Evolutionary conservation across 2,888 invertebrate species (phyloP).

Genomic region (Galerucella pusilla): DNA sequence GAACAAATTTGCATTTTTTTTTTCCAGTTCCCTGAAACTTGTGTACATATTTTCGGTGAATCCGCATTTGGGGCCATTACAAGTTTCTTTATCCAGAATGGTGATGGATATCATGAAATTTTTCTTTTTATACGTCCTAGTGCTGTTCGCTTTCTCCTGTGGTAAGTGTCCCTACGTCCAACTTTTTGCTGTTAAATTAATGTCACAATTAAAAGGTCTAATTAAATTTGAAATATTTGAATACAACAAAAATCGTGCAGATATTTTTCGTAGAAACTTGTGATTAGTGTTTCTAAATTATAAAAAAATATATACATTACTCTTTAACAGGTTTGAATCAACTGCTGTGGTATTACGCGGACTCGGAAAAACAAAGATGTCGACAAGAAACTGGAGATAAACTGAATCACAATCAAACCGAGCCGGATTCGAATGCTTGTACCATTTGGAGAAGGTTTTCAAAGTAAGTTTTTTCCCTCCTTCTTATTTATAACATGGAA

Average conservation of each 20-base stretch:
- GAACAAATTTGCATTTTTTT: conserved; percentile 25
- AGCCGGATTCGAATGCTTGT: conserved; percentile 79
- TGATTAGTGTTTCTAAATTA: too few species aligned
- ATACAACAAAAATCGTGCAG: too few species aligned
- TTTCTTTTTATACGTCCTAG: conserved; percentile 91
- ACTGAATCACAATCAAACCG: conserved; percentile 42
- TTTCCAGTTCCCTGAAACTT: conserved; percentile 89
- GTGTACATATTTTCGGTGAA: conserved; percentile 98
- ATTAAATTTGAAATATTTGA: too few species aligned
- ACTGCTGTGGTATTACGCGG: conserved; percentile 90
- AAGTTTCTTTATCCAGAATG: conserved; percentile 95
- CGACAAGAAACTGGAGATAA: conserved; percentile 65
- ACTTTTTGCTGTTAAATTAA: too few species aligned
- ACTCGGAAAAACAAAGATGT: conserved; percentile 87
- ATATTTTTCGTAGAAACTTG: too few species aligned
- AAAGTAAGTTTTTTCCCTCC: conserved; percentile 71
- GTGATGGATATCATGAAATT: conserved; percentile 97
- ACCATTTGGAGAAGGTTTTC: conserved; percentile 90
- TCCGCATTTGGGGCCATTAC: conserved; percentile 95
- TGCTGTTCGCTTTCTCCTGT: conserved; percentile 95
- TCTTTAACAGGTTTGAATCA: conserved; percentile 78
- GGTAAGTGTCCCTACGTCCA: conserved; percentile 70
- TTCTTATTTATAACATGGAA: too few species aligned
- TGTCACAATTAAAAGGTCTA: too few species aligned
- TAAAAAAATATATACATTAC: neutral